phyloP scores from a whole-genome alignment of 2,797 vertebrate species.

The Coccyzus lansbergi region DNA sequence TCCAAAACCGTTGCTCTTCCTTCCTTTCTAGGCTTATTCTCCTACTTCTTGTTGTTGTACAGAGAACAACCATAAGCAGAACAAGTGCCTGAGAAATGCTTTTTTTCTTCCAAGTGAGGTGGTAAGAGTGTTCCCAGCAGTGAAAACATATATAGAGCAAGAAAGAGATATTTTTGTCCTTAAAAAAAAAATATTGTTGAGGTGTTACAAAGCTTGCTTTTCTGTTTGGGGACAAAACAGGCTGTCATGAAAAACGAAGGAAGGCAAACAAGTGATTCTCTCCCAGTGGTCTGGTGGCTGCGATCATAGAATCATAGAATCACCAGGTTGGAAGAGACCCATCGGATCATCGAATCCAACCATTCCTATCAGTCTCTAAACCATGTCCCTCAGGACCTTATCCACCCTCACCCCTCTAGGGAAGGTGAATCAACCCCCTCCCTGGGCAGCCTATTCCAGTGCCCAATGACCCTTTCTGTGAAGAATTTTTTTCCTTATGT shows the following conservation, averaged over 20 bases:
- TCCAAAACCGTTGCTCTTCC: background rate
- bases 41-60: background rate
- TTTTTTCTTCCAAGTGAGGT: background rate
- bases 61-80: background rate
- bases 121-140: constrained; percentile 2
- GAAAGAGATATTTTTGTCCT: constrained; percentile 1
- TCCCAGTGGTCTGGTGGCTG: background rate
- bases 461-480: too few relatives aligned
- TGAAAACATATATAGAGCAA: background rate
- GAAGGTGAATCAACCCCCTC: too few relatives aligned
- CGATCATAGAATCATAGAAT: too few relatives aligned
- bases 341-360: too few relatives aligned
- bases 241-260: background rate
- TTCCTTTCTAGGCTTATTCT: background rate
- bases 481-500: too few relatives aligned
- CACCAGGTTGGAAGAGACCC: too few relatives aligned
- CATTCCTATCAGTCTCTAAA: too few relatives aligned
- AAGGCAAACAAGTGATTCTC: background rate
- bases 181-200: background rate
- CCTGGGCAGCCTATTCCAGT: too few relatives aligned
- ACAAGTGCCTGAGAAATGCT: background rate
- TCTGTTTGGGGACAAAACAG: background rate
- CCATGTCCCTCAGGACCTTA: too few relatives aligned
- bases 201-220: constrained; percentile 16
- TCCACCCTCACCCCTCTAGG: too few relatives aligned